Evolutionary conservation across 1,140 invertebrate species (phyloP).

Genomic region (Drosophila athabasca): DNA sequence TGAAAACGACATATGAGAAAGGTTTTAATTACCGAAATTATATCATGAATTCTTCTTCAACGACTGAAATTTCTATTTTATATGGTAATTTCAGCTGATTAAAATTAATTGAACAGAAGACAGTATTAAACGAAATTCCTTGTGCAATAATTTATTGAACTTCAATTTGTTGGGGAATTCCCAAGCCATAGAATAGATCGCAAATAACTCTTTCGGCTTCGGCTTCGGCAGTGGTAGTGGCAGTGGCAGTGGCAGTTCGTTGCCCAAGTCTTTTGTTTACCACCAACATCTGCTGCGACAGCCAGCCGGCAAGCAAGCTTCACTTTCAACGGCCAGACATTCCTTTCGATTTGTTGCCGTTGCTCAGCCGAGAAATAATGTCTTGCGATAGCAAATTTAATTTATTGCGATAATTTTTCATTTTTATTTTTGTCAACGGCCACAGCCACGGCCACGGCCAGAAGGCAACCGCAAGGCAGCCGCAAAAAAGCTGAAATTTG

Average conservation of each 20-base stretch:
- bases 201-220: constrained; percentile 21
- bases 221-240: no score
- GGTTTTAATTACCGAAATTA: no score
- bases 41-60: no score
- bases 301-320: constrained; percentile 37
- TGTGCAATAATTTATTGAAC: constrained; percentile 7
- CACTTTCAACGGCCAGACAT: constrained; percentile 58
- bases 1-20: no score
- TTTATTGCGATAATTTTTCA: constrained; percentile 82
- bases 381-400: constrained; percentile 80
- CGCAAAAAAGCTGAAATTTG: constrained; percentile 55
- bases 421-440: constrained; percentile 79
- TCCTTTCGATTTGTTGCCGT: constrained; percentile 61
- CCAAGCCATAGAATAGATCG: constrained; percentile 20
- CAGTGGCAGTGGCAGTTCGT: constrained; percentile 39
- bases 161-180: constrained; percentile 38
- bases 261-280: constrained; percentile 67
- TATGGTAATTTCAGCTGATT: constrained; percentile 20
- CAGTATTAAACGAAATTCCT: constrained; percentile 22
- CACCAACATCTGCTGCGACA: constrained; percentile 54
- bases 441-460: constrained; percentile 30
- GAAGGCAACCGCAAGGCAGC: constrained; percentile 19
- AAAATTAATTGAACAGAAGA: constrained; percentile 37
- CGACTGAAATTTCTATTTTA: not conserved
- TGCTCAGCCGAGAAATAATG: constrained; percentile 75